Percentiles rank a stretch among this genome's conserved stretches.
Conservation (phyloP, 2,797 vertebrate species). For the Mus spretus region DNA sequence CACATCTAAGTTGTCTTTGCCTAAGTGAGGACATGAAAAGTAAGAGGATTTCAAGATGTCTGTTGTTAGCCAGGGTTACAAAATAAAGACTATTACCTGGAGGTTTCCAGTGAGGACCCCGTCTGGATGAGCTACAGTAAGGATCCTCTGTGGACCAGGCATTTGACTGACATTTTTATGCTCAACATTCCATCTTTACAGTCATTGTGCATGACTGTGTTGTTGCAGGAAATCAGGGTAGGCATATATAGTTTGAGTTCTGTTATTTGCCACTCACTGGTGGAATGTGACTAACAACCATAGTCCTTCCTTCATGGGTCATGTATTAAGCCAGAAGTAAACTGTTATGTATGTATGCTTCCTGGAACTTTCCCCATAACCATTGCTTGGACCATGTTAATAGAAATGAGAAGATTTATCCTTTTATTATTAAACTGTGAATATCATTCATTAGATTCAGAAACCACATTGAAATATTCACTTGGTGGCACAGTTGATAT, state of each 20-base stretch:
- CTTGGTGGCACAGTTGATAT: background rate
- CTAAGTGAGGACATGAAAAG: background rate
- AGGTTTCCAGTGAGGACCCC: background rate
- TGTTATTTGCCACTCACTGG: background rate
- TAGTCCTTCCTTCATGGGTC: background rate
- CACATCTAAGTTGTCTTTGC: background rate
- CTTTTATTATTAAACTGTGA: slow-evolving; percentile 14
- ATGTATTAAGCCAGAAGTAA: background rate
- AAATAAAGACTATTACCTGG: slow-evolving; percentile 4
- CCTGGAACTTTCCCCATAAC: background rate
- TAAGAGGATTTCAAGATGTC: background rate
- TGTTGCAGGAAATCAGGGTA: background rate
- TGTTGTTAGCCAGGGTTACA: slow-evolving; percentile 3
- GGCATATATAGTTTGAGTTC: slow-evolving; percentile 2
- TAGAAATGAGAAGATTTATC: slow-evolving; percentile 15
- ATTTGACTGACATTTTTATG: background rate
- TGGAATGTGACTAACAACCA: background rate
- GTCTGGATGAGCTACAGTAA: background rate
- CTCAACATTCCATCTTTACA: background rate
- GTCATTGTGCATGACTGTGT: background rate
- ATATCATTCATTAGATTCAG: slow-evolving; percentile 20
- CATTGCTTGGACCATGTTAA: background rate
- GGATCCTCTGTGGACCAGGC: background rate
- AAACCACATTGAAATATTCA: background rate
- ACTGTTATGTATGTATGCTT: background rate